phyloP scores from a whole-genome alignment of 2,888 invertebrate species.

The Philaethria dido region DNA sequence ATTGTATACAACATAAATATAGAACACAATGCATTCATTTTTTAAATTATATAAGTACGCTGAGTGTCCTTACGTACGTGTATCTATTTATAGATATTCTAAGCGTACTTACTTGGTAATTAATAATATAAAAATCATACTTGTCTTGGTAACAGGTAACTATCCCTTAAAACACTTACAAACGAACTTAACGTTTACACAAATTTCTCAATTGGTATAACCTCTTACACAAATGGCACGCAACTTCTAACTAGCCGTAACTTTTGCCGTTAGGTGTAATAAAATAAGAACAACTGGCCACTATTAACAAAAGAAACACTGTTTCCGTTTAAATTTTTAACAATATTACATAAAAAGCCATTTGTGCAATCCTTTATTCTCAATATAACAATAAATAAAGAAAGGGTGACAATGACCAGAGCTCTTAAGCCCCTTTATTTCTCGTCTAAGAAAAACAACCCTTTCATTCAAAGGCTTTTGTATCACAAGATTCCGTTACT shows the following conservation, averaged over 20 bases:
- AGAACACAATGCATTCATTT: no score
- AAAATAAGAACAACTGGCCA: background rate
- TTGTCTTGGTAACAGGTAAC: background rate
- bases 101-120: no score
- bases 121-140: no score
- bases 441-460: constrained; percentile 75
- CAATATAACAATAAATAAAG: constrained; percentile 68
- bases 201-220: background rate
- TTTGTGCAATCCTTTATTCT: constrained; percentile 68
- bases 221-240: background rate
- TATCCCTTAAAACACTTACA: background rate
- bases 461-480: constrained; percentile 73
- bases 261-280: background rate
- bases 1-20: background rate
- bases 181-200: background rate
- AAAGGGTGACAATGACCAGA: constrained; percentile 70
- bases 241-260: background rate
- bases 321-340: constrained; percentile 51
- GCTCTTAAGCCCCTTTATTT: constrained; percentile 74
- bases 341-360: constrained; percentile 61
- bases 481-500: constrained; percentile 64
- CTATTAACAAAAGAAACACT: constrained; percentile 43
- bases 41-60: no score
- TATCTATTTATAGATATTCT: no score
- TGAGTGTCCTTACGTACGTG: no score